Percentiles rank a stretch among this genome's conserved stretches.
Evolutionary conservation across 53 echinoderm and acorn worm genomes (phyloP).

Genomic region (Mesocentrotus franciscanus): DNA sequence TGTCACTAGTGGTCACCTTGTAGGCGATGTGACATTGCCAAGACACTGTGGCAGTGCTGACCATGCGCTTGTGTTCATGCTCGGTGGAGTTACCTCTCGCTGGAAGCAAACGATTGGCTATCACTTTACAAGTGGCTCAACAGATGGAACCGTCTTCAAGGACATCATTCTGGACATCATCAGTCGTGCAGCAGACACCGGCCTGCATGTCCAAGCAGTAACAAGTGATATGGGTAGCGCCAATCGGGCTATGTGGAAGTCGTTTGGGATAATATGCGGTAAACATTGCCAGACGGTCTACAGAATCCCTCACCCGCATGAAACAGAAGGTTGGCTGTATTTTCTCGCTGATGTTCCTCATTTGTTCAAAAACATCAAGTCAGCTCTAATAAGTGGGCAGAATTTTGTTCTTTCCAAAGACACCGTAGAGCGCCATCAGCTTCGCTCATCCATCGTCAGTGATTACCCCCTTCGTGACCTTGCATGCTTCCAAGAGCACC

Average conservation of each 20-base stretch:
- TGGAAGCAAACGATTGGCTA: constrained; percentile 84
- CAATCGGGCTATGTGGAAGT: constrained; percentile 75
- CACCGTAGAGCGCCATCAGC: constrained; percentile 54
- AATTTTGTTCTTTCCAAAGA: too few relatives aligned
- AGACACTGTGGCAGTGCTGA: constrained; percentile 71
- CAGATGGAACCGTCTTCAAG: constrained; percentile 68
- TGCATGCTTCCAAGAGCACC: constrained; percentile 68
- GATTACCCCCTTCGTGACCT: constrained; percentile 66
- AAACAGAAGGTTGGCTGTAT: constrained; percentile 54
- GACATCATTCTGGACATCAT: constrained; percentile 74
- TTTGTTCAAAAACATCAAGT: constrained; percentile 74
- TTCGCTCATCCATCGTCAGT: constrained; percentile 29
- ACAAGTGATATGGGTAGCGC: constrained; percentile 85
- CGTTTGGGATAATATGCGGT: constrained; percentile 68
- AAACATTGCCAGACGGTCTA: constrained; percentile 32
- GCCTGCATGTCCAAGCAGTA: constrained; percentile 70
- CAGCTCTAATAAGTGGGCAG: constrained; percentile 74
- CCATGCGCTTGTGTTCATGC: constrained; percentile 82
- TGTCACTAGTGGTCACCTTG: constrained; percentile 58
- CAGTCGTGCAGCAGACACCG: constrained; percentile 56
- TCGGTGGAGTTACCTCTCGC: constrained; percentile 71
- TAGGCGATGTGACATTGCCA: constrained; percentile 76
- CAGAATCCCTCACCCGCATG: constrained; percentile 70
- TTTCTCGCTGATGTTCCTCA: constrained; percentile 82
- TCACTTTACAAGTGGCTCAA: constrained; percentile 78